Evolutionary conservation across 2,797 vertebrate genomes (phyloP).

Genomic region (Parotocinclus haroldoi): DNA sequence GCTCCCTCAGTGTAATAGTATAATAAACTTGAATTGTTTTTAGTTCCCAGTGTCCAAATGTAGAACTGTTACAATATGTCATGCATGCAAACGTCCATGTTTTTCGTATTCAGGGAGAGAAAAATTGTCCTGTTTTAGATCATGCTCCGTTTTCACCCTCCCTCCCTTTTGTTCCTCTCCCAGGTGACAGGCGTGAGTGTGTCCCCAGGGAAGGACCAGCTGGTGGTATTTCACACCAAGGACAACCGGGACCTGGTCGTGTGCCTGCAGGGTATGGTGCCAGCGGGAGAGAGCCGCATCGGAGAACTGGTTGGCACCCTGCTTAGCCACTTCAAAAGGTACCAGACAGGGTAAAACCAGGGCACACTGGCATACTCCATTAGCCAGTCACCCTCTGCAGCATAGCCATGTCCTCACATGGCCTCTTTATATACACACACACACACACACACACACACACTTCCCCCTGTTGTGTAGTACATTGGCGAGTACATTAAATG

Average conservation of each 20-base stretch:
- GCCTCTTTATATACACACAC: neutral
- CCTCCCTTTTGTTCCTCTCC: slow-evolving; percentile 22
- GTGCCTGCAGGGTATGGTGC: slow-evolving; percentile 85
- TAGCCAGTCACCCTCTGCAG: neutral
- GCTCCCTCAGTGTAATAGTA: too few relatives aligned
- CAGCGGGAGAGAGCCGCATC: slow-evolving; percentile 83
- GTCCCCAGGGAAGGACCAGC: slow-evolving; percentile 94
- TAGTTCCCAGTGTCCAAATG: too few relatives aligned
- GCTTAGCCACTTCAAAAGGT: slow-evolving; percentile 94
- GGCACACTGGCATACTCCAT: neutral
- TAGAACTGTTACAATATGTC: neutral
- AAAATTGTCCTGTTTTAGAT: slow-evolving; percentile 26
- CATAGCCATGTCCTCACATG: neutral
- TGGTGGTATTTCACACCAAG: slow-evolving; percentile 95
- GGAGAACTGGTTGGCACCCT: slow-evolving; percentile 93
- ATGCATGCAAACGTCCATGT: too few relatives aligned
- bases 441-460: neutral
- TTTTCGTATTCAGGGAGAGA: slow-evolving; percentile 6
- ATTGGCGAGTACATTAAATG: neutral
- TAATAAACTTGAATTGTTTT: too few relatives aligned
- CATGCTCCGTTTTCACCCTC: slow-evolving; percentile 13
- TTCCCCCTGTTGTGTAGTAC: neutral
- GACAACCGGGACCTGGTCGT: slow-evolving; percentile 93
- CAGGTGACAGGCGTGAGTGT: slow-evolving; percentile 94
- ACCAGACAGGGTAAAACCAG: slow-evolving; percentile 21